Evolutionary conservation across 2,888 invertebrate genomes (phyloP).

Genomic region (Apodemia zela): DNA sequence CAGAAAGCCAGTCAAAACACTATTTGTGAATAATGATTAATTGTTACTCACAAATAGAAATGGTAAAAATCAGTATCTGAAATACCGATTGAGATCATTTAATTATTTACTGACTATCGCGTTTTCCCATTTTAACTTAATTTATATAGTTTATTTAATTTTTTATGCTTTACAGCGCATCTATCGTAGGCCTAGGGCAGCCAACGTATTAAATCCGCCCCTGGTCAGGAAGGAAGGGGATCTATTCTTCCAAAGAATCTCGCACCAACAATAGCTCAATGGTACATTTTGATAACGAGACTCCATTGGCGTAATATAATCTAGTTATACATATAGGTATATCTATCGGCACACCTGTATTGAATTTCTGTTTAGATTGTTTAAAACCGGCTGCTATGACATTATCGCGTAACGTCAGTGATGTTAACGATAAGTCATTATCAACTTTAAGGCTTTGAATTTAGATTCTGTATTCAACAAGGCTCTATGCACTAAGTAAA

Average conservation of each 20-base stretch:
- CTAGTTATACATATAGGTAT: slow-evolving; percentile 1
- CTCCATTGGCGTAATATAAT: background rate
- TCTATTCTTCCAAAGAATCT: background rate
- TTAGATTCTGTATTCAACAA: slow-evolving; percentile 2
- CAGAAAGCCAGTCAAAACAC: too few relatives aligned
- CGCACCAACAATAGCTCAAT: background rate
- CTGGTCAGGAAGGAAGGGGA: background rate
- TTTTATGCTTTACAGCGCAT: too few relatives aligned
- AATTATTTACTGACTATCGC: too few relatives aligned
- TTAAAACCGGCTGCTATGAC: slow-evolving; percentile 36
- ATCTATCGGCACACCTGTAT: slow-evolving; percentile 32
- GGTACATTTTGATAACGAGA: background rate
- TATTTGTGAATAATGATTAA: too few relatives aligned
- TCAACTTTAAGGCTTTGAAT: background rate
- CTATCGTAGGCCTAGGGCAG: too few relatives aligned
- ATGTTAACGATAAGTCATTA: background rate
- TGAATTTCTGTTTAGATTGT: slow-evolving; percentile 35
- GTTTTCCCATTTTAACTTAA: too few relatives aligned
- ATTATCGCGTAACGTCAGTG: slow-evolving; percentile 30
- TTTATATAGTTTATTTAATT: too few relatives aligned
- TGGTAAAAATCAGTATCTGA: too few relatives aligned
- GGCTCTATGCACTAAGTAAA: slow-evolving; percentile 31
- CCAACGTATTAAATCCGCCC: too few relatives aligned
- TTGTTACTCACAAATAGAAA: too few relatives aligned
- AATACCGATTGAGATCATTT: too few relatives aligned